Conservation (phyloP, 2,888 invertebrate genomes). For the Clivina fossor region DNA sequence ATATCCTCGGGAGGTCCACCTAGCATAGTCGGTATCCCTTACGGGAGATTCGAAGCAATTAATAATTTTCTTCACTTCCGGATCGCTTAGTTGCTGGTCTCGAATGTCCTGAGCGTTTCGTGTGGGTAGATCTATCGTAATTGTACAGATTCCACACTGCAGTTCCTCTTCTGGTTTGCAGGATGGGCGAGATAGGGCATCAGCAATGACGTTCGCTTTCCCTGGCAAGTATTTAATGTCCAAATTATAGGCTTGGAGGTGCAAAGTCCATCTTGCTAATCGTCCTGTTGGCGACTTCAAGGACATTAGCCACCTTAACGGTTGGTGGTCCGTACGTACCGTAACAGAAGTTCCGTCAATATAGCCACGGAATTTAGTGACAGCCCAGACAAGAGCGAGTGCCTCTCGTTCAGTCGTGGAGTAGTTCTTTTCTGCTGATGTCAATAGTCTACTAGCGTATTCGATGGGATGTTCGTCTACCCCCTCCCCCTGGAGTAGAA, state of each 20-base stretch:
- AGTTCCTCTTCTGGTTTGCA: neutral
- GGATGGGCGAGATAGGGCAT: constrained; percentile 47
- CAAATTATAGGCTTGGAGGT: constrained; percentile 49
- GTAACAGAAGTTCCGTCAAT: constrained; percentile 46
- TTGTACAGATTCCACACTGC: constrained; percentile 25
- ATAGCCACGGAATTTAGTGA: constrained; percentile 48
- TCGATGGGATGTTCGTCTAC: constrained; percentile 7
- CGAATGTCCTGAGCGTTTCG: constrained; percentile 26
- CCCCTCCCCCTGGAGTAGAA: constrained; percentile 12
- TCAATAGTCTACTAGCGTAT: constrained; percentile 3
- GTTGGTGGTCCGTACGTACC: constrained; percentile 50
- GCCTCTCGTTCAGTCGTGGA: constrained; percentile 43
- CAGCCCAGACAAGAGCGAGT: constrained; percentile 39
- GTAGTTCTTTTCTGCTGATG: constrained; percentile 38
- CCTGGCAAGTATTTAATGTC: constrained; percentile 49
- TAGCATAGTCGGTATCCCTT: constrained; percentile 9
- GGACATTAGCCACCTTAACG: constrained; percentile 51
- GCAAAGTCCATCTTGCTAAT: constrained; percentile 52
- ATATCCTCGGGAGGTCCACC: constrained; percentile 28
- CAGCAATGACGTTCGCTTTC: constrained; percentile 48
- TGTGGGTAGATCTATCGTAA: constrained; percentile 35
- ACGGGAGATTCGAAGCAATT: constrained; percentile 34
- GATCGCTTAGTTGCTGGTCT: constrained; percentile 37
- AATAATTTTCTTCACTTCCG: constrained; percentile 41
- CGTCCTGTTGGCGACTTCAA: constrained; percentile 50